Evolutionary conservation across 2,113 vertebrate species (phyloP), one percentile per base, ranked within the genome.

Genomic region (Gobio gobio): DNA sequence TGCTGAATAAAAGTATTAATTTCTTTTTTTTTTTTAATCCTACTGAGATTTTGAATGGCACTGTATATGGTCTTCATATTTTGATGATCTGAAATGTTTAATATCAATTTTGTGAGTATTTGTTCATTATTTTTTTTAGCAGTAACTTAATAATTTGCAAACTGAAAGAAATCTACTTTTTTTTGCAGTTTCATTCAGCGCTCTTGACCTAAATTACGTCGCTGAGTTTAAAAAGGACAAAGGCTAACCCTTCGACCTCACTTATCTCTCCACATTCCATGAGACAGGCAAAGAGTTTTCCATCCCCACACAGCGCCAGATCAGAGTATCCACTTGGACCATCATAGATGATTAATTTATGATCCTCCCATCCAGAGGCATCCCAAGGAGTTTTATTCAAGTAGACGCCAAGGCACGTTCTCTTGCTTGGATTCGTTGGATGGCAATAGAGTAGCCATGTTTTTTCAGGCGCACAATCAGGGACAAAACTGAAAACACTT

Each of bases 311-410:
- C 0, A 84, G 63, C 0, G 89, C 91, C 86, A 96, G 88, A 90
- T 96, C 96, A 0, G 96, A 96, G 12, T 96, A 96, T 0, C 91
- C 95, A 0, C 93, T 91, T 0, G 95, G 94, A 0, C 96, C 95
- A 0, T 3, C 10, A 10, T 72, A 10, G 0, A 16, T 91, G 83
- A 72, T 72, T 59, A 96, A 83, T 74, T 96, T 51, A 93, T 92
- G 93, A 14, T 54, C 13, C 4, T 22, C 20, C 96, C 96, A 96
- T 1, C 13, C 61, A 0, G 2, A 33, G 3, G 1, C 6, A 0
- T 91, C 86, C 87, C 86, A 59, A 0, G 94, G 94, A 0, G 77
- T 83, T 0, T 82, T 86, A 77, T 94, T 95, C 1, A 95, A 59
- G 0, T 95, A 95, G 84, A 96, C 29, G 0, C 94, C 95, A 22